A percentile compares a stretch with the other conserved stretches of the same genome.
Conservation (phyloP, 1,140 invertebrate genomes). For the Cherax quadricarinatus region DNA sequence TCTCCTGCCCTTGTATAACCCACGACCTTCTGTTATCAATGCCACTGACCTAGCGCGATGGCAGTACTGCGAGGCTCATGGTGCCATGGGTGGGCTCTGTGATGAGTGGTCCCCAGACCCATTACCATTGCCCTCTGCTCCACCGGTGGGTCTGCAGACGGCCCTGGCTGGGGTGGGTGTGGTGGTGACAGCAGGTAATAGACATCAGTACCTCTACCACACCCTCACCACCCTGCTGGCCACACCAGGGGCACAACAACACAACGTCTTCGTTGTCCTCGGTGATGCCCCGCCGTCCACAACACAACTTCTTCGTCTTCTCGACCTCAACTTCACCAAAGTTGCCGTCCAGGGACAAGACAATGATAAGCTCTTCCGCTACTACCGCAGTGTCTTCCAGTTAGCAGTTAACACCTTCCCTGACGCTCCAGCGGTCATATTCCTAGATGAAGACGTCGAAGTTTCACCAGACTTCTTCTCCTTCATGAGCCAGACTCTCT, state of each 20-base stretch:
- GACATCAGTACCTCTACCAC: slow-evolving; percentile 64
- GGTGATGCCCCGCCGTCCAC: slow-evolving; percentile 46
- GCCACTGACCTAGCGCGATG: slow-evolving; percentile 80
- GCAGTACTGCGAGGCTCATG: slow-evolving; percentile 55
- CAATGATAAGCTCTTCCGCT: slow-evolving; percentile 59
- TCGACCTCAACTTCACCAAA: slow-evolving; percentile 41
- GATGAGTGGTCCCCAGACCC: slow-evolving; percentile 44
- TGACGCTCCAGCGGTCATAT: slow-evolving; percentile 77
- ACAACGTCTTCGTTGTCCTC: slow-evolving; percentile 49
- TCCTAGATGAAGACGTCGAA: slow-evolving; percentile 84
- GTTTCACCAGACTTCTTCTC: slow-evolving; percentile 83
- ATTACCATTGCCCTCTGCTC: slow-evolving; percentile 19
- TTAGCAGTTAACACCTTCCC: slow-evolving; percentile 44
- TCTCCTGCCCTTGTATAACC: not conserved
- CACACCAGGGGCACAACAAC: slow-evolving; percentile 28
- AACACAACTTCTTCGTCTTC: slow-evolving; percentile 41
- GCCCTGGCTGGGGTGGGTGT: slow-evolving; percentile 31
- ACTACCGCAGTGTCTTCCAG: slow-evolving; percentile 59
- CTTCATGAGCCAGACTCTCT: slow-evolving; percentile 82
- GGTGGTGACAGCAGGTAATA: slow-evolving; percentile 44
- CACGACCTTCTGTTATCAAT: not conserved
- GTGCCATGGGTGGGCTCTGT: slow-evolving; percentile 61
- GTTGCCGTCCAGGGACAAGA: slow-evolving; percentile 27
- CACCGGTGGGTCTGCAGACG: slow-evolving; percentile 22
- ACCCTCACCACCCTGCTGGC: slow-evolving; percentile 51